Conservation (phyloP, 2,797 vertebrate species). For the Astyanax mexicanus region DNA sequence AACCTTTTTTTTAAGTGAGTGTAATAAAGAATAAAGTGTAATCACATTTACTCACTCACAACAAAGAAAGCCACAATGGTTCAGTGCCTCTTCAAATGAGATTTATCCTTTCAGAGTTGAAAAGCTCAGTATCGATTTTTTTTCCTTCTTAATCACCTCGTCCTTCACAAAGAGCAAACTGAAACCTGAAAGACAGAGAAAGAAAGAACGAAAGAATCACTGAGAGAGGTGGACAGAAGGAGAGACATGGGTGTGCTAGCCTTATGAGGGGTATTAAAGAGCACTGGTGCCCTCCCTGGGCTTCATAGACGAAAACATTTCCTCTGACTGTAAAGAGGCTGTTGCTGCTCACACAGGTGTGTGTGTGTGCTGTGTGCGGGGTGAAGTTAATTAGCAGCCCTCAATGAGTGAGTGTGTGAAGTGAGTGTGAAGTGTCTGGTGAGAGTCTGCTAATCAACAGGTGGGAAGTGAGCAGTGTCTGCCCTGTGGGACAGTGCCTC, state of each 20-base stretch:
- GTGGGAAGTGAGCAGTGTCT: conserved; percentile 21
- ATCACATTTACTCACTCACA: neutral
- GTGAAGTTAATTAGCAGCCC: conserved; percentile 20
- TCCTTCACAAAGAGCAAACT: too few species aligned
- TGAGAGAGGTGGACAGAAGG: neutral
- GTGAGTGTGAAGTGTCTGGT: conserved; percentile 24
- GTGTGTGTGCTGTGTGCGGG: conserved; percentile 3
- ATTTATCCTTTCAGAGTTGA: conserved; percentile 9
- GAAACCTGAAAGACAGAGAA: too few species aligned
- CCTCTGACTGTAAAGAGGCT: neutral
- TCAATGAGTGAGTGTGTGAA: conserved; percentile 6
- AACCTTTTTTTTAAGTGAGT: too few species aligned
- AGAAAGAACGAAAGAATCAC: too few species aligned
- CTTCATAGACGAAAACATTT: conserved; percentile 19
- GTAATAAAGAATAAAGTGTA: too few species aligned
- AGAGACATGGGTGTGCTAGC: neutral
- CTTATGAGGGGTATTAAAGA: conserved; percentile 16
- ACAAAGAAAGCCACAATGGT: neutral
- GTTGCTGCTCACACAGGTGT: conserved; percentile 16
- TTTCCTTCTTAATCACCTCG: neutral
- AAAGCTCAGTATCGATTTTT: conserved; percentile 34
- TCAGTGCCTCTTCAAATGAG: neutral
- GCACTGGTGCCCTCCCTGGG: neutral
- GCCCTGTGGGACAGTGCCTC: neutral
- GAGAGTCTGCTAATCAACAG: conserved; percentile 23